Percentiles rank a stretch among this genome's conserved stretches.
These are phyloP conservation scores for Leptinotarsa rubiginosa DNA, from an alignment of 2,888 invertebrate species.

Conservation along the genomic window DNA sequence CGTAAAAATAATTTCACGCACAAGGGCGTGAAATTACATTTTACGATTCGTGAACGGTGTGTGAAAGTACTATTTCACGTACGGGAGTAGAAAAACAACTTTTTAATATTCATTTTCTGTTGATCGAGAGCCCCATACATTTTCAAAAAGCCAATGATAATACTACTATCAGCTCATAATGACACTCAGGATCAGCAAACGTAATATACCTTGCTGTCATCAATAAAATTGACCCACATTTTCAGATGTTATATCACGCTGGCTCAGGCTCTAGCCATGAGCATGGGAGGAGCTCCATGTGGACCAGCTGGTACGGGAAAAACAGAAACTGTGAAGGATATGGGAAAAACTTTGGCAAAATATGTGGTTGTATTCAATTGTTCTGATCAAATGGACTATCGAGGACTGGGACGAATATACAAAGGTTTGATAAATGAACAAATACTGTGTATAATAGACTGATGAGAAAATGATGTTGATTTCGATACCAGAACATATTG, in stretches of 20 bases:
- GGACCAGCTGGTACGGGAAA: conserved; percentile 99
- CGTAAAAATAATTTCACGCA: too few relatives aligned
- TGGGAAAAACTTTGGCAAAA: conserved; percentile 97
- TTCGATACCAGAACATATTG: neutral
- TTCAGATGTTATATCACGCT: conserved; percentile 94
- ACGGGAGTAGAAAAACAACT: too few relatives aligned
- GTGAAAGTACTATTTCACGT: too few relatives aligned
- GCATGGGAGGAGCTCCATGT: conserved; percentile 96
- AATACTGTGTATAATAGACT: neutral
- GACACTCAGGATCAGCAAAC: too few relatives aligned
- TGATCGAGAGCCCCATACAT: too few relatives aligned
- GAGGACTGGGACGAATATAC: conserved; percentile 94
- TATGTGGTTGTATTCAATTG: conserved; percentile 98
- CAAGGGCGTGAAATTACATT: too few relatives aligned
- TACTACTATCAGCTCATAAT: too few relatives aligned
- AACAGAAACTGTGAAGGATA: conserved; percentile 97
- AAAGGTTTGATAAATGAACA: conserved; percentile 72
- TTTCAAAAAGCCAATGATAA: too few relatives aligned
- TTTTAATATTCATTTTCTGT: too few relatives aligned
- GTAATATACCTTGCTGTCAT: neutral
- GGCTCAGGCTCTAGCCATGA: conserved; percentile 94
- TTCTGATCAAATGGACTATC: conserved; percentile 98
- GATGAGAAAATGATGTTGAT: conserved; percentile 12
- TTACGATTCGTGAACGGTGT: too few relatives aligned
- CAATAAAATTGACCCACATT: conserved; percentile 4